A percentile compares a stretch with the other conserved stretches of the same genome.
Evolutionary conservation across 2,113 vertebrate genomes (phyloP).

Genomic region (Sylvia atricapilla): DNA sequence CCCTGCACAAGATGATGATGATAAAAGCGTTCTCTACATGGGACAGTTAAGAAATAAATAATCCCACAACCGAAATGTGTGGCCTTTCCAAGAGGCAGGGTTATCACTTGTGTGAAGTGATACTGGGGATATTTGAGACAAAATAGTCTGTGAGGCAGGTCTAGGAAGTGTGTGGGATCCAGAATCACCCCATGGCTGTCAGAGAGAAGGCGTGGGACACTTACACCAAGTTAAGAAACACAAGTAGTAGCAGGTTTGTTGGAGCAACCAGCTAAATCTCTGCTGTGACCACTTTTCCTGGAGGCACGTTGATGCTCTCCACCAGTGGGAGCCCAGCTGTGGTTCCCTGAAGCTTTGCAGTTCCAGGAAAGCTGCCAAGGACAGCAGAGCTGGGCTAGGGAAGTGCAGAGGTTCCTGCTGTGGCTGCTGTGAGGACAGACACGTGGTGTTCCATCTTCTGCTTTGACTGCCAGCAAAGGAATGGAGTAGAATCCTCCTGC

Average conservation of each 20-base stretch:
- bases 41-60: slow-evolving; percentile 18
- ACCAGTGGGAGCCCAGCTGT: background rate
- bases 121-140: background rate
- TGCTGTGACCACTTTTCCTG: background rate
- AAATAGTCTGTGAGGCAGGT: background rate
- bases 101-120: background rate
- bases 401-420: background rate
- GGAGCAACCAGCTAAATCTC: background rate
- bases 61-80: background rate
- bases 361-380: background rate
- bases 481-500: background rate
- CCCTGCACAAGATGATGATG: background rate
- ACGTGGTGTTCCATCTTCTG: background rate
- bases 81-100: background rate
- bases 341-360: background rate
- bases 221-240: background rate
- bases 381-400: background rate
- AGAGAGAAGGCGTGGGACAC: background rate
- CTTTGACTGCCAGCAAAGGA: background rate
- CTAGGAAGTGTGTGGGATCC: background rate
- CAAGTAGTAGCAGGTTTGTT: background rate
- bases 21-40: background rate
- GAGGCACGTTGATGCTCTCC: rapidly evolving
- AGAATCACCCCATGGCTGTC: background rate
- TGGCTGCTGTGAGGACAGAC: background rate